Percentiles rank a stretch among this genome's conserved stretches.
phyloP scores from a whole-genome alignment of 1,140 invertebrate species.

The Epicauta chinensis region DNA sequence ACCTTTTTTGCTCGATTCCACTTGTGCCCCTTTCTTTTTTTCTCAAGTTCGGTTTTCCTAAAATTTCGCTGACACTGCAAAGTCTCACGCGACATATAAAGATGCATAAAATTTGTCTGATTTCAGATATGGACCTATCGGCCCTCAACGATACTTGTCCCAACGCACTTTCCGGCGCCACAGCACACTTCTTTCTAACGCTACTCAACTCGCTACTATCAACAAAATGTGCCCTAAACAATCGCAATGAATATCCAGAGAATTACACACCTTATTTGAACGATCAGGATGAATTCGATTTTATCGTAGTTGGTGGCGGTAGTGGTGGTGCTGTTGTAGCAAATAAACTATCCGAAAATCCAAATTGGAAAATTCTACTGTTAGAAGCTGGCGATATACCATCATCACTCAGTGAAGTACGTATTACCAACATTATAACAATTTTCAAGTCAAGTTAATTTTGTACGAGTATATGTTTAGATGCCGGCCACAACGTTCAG shows the following conservation, averaged over 20 bases:
- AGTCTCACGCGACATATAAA: no score
- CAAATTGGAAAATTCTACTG: conserved; percentile 25
- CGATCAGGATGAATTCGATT: conserved; percentile 29
- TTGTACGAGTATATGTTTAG: conserved; percentile 1
- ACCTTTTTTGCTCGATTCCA: no score
- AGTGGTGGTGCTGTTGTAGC: conserved; percentile 28
- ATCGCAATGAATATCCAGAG: conserved; percentile 15
- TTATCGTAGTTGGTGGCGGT: conserved; percentile 31
- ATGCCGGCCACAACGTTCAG: conserved; percentile 23
- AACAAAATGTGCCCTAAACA: conserved; percentile 20
- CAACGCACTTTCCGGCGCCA: conserved; percentile 11
- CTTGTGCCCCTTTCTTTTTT: no score
- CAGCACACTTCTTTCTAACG: conserved; percentile 23
- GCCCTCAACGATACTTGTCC: conserved; percentile 16
- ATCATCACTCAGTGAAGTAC: conserved; percentile 25
- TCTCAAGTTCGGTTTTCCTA: no score
- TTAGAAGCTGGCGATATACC: conserved; percentile 30
- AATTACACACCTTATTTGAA: conserved; percentile 14
- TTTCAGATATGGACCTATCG: neutral
- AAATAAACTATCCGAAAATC: conserved; percentile 25
- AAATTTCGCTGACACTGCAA: no score
- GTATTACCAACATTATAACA: no score
- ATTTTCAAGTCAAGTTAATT: neutral
- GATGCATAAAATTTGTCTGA: no score
- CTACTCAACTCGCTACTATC: conserved; percentile 20